Evolutionary conservation across 2,797 vertebrate genomes (phyloP).

Genomic region (Lerista edwardsae): DNA sequence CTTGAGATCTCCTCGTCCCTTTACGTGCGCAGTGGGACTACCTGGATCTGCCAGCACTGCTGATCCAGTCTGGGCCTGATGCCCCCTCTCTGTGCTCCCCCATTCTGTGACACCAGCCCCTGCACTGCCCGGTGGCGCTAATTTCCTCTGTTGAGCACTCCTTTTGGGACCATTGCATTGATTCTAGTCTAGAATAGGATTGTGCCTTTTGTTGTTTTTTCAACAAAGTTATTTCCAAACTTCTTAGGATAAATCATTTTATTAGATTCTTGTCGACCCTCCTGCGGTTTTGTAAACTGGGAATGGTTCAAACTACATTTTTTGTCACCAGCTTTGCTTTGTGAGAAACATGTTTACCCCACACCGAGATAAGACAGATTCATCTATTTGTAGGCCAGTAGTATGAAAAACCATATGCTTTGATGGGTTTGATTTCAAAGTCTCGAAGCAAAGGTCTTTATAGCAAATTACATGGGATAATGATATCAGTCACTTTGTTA

Average conservation of each 20-base stretch:
- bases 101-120: no score
- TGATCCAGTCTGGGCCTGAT: no score
- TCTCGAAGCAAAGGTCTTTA: not conserved
- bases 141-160: no score
- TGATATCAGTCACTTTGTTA: conserved; percentile 26
- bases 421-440: conserved; percentile 35
- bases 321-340: conserved; percentile 13
- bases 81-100: no score
- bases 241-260: not conserved
- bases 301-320: not conserved
- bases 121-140: no score
- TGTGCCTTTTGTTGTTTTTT: not conserved
- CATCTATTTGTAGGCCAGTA: conserved; percentile 6
- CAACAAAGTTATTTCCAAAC: not conserved
- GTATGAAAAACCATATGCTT: conserved; percentile 25
- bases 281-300: not conserved
- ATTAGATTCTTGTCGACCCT: not conserved
- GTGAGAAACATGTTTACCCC: conserved; percentile 24
- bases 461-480: conserved; percentile 28
- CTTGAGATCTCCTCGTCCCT: no score
- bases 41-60: no score
- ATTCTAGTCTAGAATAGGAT: no score
- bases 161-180: no score
- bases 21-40: no score
- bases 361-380: conserved; percentile 4